These are phyloP conservation scores for Polietes domitor DNA, from an alignment of 2,888 invertebrate genomes.

Conservation along the genomic window DNA sequence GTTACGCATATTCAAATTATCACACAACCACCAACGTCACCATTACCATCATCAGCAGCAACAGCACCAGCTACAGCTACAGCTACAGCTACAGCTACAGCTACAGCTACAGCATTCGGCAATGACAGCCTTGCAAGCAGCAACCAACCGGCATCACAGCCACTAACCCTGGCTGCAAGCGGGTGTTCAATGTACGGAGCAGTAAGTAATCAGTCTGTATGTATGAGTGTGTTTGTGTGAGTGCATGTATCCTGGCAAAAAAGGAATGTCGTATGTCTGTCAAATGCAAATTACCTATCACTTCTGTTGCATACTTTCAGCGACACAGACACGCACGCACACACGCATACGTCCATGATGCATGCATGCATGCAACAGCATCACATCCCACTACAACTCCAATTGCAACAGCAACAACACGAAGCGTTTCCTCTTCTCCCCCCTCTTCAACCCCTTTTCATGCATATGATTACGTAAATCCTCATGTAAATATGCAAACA, in stretches of 20 bases:
- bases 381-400: conserved; percentile 22
- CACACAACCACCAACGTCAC: conserved; percentile 48
- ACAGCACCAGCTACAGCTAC: background rate
- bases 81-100: conserved; percentile 6
- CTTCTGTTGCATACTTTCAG: conserved; percentile 33
- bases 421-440: conserved; percentile 45
- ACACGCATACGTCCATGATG: conserved; percentile 11
- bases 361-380: conserved; percentile 30
- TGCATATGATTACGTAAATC: conserved; percentile 62
- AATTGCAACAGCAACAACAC: conserved; percentile 3
- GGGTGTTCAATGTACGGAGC: background rate
- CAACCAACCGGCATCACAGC: background rate
- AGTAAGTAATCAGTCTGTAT: conserved; percentile 17
- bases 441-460: conserved; percentile 25
- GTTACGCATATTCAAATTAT: conserved; percentile 59
- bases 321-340: background rate
- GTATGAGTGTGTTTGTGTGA: background rate
- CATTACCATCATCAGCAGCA: background rate
- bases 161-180: background rate
- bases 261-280: conserved; percentile 69
- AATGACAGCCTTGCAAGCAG: background rate
- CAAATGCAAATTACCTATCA: conserved; percentile 79
- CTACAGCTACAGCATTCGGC: background rate
- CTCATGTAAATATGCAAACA: conserved; percentile 52
- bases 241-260: background rate